Percentiles rank a stretch among this genome's conserved stretches.
phyloP scores from a whole-genome alignment of 2,888 invertebrate species.

The Apotomis betuletana region DNA sequence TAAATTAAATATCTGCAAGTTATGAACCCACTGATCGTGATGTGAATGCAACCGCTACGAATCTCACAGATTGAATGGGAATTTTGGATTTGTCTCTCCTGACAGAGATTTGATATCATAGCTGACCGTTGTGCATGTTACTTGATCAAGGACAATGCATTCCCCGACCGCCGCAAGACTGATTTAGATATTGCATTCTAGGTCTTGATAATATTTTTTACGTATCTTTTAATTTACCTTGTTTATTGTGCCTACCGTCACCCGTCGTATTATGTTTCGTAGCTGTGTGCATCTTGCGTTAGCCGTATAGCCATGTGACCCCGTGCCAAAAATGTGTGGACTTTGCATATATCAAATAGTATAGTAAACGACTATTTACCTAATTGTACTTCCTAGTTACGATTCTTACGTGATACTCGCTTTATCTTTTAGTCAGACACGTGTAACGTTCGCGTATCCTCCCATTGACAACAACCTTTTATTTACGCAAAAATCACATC shows the following conservation, averaged over 20 bases:
- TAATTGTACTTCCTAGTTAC: not conserved
- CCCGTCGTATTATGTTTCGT: slow-evolving; percentile 53
- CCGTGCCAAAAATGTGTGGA: not conserved
- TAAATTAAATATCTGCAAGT: slow-evolving; percentile 50
- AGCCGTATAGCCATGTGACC: slow-evolving; percentile 26
- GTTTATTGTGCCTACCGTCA: slow-evolving; percentile 49
- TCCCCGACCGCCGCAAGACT: slow-evolving; percentile 59
- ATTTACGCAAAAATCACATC: not conserved
- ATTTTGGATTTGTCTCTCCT: slow-evolving; percentile 57
- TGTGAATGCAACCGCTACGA: slow-evolving; percentile 66
- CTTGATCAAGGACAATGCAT: slow-evolving; percentile 70
- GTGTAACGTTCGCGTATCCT: not conserved
- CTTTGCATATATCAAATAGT: too few relatives aligned
- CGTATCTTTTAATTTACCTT: slow-evolving; percentile 52
- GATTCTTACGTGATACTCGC: not conserved
- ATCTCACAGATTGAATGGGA: slow-evolving; percentile 63
- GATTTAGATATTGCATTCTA: slow-evolving; percentile 69
- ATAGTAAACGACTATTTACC: not conserved
- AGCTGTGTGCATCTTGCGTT: slow-evolving; percentile 47
- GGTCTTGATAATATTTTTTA: slow-evolving; percentile 51
- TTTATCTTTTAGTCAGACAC: not conserved
- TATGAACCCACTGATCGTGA: slow-evolving; percentile 50
- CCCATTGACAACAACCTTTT: not conserved
- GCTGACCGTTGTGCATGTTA: slow-evolving; percentile 79
- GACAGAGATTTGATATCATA: slow-evolving; percentile 60